Percentiles rank a stretch among this genome's conserved stretches.
phyloP scores from a whole-genome alignment of 2,888 invertebrate species.

The Morpho deidamia region DNA sequence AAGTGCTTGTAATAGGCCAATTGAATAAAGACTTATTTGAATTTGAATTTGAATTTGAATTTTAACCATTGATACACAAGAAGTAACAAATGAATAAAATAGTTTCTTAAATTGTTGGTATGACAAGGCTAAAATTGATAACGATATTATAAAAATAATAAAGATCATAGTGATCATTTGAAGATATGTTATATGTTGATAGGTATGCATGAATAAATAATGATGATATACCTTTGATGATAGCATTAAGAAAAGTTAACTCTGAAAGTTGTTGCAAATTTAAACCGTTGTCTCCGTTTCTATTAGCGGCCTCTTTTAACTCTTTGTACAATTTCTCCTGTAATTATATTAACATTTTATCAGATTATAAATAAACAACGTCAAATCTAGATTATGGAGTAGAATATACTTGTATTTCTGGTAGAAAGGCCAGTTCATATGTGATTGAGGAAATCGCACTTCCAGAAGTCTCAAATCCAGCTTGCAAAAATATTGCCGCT shows the following conservation, averaged over 20 bases:
- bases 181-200: too few relatives aligned
- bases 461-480: constrained; percentile 52
- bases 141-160: too few relatives aligned
- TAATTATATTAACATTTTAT: neutral
- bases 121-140: too few relatives aligned
- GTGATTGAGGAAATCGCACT: constrained; percentile 28
- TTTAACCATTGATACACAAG: too few relatives aligned
- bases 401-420: constrained; percentile 40
- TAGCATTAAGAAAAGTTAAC: constrained; percentile 34
- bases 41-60: too few relatives aligned
- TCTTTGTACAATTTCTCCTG: constrained; percentile 43
- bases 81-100: too few relatives aligned
- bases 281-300: constrained; percentile 28
- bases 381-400: too few relatives aligned
- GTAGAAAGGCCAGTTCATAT: constrained; percentile 43
- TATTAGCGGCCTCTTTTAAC: constrained; percentile 30
- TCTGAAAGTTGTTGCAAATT: constrained; percentile 29
- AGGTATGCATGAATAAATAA: neutral
- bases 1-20: too few relatives aligned
- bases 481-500: constrained; percentile 49
- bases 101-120: too few relatives aligned
- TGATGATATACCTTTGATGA: constrained; percentile 41
- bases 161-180: too few relatives aligned
- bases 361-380: neutral
- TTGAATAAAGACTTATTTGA: too few relatives aligned